Evolutionary conservation across 2,113 vertebrate genomes (phyloP).

Genomic region (Origma solitaria): DNA sequence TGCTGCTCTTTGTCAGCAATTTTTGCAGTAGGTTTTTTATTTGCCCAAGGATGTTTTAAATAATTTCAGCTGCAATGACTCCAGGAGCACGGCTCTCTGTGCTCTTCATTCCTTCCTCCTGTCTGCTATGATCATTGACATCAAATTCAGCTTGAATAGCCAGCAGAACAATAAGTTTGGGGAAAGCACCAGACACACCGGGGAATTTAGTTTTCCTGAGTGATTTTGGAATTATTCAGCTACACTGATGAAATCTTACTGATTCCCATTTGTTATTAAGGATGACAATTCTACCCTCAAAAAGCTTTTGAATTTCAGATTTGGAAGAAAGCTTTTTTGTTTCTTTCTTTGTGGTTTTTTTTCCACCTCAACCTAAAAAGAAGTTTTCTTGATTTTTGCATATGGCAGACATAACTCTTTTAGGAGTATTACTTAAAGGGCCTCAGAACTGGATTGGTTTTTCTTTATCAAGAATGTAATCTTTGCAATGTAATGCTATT

Average conservation of each 20-base stretch:
- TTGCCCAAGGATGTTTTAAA: neutral
- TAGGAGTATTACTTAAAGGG: neutral
- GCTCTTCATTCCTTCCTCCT: neutral
- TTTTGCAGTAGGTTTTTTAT: neutral
- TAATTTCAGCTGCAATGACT: neutral
- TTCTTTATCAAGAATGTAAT: neutral
- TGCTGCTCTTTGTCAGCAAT: neutral
- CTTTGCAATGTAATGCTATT: neutral
- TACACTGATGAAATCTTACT: neutral
- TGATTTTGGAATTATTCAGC: neutral
- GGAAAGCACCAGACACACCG: neutral
- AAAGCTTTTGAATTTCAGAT: neutral
- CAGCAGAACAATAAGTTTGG: neutral
- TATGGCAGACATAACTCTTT: neutral
- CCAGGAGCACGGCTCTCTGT: neutral
- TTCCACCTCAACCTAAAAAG: neutral
- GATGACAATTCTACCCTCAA: neutral
- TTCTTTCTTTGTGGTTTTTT: neutral
- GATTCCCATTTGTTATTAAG: neutral
- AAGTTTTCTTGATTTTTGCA: neutral
- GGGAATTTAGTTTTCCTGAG: slow-evolving; percentile 2
- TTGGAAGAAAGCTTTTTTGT: neutral
- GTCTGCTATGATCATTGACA: neutral
- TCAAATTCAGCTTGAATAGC: neutral
- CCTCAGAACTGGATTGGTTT: neutral